Evolutionary conservation across 2,113 vertebrate genomes (phyloP), one percentile per base, ranked within the genome.

Genomic region (Perognathus longimembris): DNA sequence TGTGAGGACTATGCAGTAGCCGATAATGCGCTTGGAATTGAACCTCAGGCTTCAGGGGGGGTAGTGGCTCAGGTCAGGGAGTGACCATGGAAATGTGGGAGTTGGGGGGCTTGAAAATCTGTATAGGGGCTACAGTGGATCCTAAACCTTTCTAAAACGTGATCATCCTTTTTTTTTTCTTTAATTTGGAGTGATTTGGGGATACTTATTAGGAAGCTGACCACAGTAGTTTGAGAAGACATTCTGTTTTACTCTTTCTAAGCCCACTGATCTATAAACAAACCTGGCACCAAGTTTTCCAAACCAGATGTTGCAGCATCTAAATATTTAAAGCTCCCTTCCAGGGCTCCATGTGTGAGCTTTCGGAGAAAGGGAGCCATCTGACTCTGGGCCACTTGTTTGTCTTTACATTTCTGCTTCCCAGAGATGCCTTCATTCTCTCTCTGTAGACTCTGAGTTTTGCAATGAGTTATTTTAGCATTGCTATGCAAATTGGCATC

Each of bases 241-340:
- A 7, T 32, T 45, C 24, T 92, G 3, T n/a, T 90, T 93, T 83
- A 86, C 63, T 89, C 54, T 88, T 89, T 85, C 80, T 80, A 75
- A 89, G 42, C 76, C 59, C 89, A 75, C 22, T 90, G 93, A 76
- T 79, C 40, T 24, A 0, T 71, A 24, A 6, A 18, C 61, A 63
- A 42, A 59, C 45, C 30, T 67, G 83, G 76, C 38, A 71, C 38
- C 42, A 38, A 22, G 3, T 57, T 80, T 89, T 84, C 76, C 71
- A 83, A 89, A 57, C 93, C 86, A 77, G 80, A 88, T 88, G 67
- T 83, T 77, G 30, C 28, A 40, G 32, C 54, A 11, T 92, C 79
- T 80, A 83, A 80, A 83, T 91, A 75, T 61, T 88, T 89, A 91
- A 93, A 67, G 28, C 40, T 81, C 24, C 59, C 64, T 75, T 87